These are phyloP conservation scores for Anolis apletophallus DNA, from an alignment of 2,797 vertebrate species.

Conservation along the genomic window DNA sequence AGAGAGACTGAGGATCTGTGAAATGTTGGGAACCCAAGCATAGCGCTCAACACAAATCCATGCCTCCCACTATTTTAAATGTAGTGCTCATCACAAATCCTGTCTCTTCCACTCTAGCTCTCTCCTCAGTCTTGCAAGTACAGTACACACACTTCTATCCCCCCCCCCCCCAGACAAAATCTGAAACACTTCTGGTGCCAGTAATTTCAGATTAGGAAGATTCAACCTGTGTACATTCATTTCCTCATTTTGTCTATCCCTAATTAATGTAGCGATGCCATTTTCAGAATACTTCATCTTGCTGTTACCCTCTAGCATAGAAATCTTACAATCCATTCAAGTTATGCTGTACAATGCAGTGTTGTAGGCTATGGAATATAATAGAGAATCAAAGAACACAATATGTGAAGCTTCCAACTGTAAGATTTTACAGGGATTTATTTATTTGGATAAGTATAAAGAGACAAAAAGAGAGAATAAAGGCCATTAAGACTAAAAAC, in stretches of 20 bases:
- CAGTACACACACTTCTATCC: no score
- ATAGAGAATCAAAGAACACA: background rate
- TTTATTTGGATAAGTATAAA: constrained; percentile 26
- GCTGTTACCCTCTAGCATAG: background rate
- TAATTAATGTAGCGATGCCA: background rate
- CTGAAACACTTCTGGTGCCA: no score
- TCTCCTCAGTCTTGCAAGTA: no score
- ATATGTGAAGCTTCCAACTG: background rate
- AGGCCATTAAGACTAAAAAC: background rate
- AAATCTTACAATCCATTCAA: background rate
- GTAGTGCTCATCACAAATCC: no score
- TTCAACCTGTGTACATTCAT: no score
- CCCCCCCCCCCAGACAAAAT: no score
- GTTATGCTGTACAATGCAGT: background rate
- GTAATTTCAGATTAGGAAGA: no score
- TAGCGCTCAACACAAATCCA: no score
- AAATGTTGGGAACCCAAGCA: no score
- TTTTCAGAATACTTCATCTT: background rate
- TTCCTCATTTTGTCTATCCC: background rate
- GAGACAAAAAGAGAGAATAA: constrained; percentile 6
- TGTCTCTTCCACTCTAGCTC: no score
- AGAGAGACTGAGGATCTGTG: no score
- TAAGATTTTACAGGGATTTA: background rate
- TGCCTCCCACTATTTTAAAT: no score
- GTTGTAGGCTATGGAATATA: background rate